Conservation (phyloP, 2,113 vertebrate genomes). For the Taxidea taxus region DNA sequence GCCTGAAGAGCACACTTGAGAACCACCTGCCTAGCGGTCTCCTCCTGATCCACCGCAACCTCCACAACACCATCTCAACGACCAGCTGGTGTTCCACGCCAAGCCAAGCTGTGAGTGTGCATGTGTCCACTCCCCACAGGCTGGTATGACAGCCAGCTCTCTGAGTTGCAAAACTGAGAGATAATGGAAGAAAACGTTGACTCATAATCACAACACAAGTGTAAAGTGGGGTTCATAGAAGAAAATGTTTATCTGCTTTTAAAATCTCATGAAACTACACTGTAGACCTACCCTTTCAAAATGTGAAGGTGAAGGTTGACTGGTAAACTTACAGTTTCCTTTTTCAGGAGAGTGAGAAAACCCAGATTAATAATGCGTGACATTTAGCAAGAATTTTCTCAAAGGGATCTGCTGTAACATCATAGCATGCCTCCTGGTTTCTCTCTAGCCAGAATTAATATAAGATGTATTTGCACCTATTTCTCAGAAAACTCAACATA, state of each 20-base stretch:
- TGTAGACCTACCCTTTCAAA: neutral
- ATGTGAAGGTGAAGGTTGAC: neutral
- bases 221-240: neutral
- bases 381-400: neutral
- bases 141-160: neutral
- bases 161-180: neutral
- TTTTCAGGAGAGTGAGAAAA: neutral
- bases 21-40: neutral
- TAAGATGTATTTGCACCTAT: neutral
- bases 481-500: neutral
- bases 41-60: neutral
- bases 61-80: fast-evolving
- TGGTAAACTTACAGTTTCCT: neutral
- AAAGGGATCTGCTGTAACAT: neutral
- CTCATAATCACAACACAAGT: neutral
- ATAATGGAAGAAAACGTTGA: neutral
- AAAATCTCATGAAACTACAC: neutral
- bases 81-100: neutral
- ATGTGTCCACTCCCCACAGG: no score
- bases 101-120: fast-evolving
- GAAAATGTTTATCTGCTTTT: neutral
- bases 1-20: neutral
- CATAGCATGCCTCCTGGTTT: neutral
- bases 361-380: neutral
- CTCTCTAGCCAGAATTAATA: neutral